Percentiles rank a stretch among this genome's conserved stretches.
These are phyloP conservation scores for Aldrovandia affinis DNA, from an alignment of 2,797 vertebrate species.

Conservation along the genomic window DNA sequence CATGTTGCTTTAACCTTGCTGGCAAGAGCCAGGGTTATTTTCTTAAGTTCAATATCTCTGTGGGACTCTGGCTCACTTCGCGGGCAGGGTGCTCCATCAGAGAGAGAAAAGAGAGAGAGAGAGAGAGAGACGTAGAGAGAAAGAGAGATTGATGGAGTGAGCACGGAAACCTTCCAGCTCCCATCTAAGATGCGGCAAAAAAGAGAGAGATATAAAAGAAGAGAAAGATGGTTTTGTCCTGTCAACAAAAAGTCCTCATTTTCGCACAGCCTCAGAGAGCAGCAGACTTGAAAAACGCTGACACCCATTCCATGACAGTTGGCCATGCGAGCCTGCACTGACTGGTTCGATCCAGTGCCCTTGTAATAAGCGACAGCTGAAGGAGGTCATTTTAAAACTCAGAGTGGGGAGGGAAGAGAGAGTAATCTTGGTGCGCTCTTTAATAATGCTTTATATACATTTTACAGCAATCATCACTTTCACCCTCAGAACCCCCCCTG, in stretches of 20 bases:
- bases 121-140: neutral
- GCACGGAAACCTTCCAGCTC: neutral
- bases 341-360: neutral
- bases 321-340: neutral
- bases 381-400: neutral
- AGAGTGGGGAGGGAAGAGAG: neutral
- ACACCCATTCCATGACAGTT: neutral
- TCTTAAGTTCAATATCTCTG: conserved; percentile 56
- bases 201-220: neutral
- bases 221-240: neutral
- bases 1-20: conserved; percentile 57
- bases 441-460: too few relatives aligned
- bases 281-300: neutral
- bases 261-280: neutral
- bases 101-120: neutral
- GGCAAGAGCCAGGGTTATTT: conserved; percentile 53
- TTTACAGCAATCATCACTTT: too few relatives aligned
- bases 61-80: conserved; percentile 51
- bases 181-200: neutral
- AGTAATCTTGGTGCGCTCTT: neutral
- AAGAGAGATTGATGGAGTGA: neutral
- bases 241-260: neutral
- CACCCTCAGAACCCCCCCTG: neutral
- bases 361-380: neutral
- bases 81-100: conserved; percentile 11